Evolutionary conservation across 1,140 invertebrate genomes (phyloP), one percentile per base, ranked within the genome.

Genomic region (Atopsyche davidsoni): DNA sequence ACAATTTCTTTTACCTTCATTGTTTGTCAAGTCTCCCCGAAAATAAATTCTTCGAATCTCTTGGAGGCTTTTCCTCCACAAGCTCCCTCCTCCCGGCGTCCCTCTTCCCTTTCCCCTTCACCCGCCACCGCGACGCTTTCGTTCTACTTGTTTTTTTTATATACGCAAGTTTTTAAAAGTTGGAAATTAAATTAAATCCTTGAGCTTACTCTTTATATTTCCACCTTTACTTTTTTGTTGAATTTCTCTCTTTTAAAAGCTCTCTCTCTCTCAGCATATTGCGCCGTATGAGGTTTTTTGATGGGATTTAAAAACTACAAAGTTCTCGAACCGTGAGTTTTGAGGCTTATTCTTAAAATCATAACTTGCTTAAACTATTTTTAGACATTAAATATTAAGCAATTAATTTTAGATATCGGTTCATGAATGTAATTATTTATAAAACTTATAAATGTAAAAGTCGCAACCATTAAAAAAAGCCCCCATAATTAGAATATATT

Each of bases 1-100:
- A 57, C 55, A 57, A 57, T 57, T 57, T 57, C 51, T 57, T 57
- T 53, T 53, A 57, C 55, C 51, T 57, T 53, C 55, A 57, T 57
- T 57, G 55, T 57, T 57, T 57, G 55, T 57, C 55, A 50, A 57
- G 55, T 46, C 45, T 43, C 41, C 50, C 43, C 39, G 38, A 47
- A 57, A 57, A 57, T 57, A 57, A 57, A 57, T 57, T 53, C 55
- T 44, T 46, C 47, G 51, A 53, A 57, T 53, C 55, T 52, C 50
- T 44, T 32, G 43, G 24, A 40, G 48, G 46, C 39, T 28, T 18
- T 22, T 43, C 41, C 47, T 25, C 23, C 28, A n/a, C 28, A 10
- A 34, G 38, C 14, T 36, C 19, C 24, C 10, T 31, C 40, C 44
- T n/a, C 28, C 13, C 10, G 10, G 7, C 3, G 19, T 35, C 17